phyloP scores from a whole-genome alignment of 2,113 vertebrate genomes.

The Chloropsis hardwickii region DNA sequence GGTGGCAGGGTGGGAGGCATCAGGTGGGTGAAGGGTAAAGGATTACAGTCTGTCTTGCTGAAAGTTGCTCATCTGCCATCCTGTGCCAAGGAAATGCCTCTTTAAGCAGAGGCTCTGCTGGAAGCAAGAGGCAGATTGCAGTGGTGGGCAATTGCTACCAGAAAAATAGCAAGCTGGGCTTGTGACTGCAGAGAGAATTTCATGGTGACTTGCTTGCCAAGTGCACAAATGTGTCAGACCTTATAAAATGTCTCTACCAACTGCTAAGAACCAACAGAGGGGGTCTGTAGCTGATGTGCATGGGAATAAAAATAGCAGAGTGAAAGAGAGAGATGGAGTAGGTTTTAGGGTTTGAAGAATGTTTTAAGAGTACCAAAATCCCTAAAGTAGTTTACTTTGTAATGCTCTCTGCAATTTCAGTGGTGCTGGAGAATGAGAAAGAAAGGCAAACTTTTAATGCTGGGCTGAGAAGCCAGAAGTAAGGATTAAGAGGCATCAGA shows the following conservation, averaged over 20 bases:
- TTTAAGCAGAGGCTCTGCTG: neutral
- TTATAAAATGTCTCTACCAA: neutral
- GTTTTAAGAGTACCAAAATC: neutral
- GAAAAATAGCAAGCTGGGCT: neutral
- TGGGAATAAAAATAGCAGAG: neutral
- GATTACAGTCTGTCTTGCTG: neutral
- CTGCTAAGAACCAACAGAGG: neutral
- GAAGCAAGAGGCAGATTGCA: neutral
- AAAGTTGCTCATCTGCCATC: neutral
- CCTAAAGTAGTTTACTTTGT: neutral
- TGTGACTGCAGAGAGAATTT: neutral
- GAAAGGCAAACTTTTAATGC: neutral
- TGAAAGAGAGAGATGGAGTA: neutral
- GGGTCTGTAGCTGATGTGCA: neutral
- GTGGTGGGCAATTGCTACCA: neutral
- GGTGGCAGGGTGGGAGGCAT: neutral
- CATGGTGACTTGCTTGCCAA: neutral
- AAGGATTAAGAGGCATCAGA: neutral
- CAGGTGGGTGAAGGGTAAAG: neutral
- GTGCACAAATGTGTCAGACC: neutral
- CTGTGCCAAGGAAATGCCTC: neutral
- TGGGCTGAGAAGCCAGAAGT: neutral
- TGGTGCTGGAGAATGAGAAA: neutral
- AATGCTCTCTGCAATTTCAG: neutral
- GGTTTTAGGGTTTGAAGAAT: neutral